Base-by-base conservation (phyloP, 2,797 vertebrate genomes). In the Poecile montanus region DNA sequence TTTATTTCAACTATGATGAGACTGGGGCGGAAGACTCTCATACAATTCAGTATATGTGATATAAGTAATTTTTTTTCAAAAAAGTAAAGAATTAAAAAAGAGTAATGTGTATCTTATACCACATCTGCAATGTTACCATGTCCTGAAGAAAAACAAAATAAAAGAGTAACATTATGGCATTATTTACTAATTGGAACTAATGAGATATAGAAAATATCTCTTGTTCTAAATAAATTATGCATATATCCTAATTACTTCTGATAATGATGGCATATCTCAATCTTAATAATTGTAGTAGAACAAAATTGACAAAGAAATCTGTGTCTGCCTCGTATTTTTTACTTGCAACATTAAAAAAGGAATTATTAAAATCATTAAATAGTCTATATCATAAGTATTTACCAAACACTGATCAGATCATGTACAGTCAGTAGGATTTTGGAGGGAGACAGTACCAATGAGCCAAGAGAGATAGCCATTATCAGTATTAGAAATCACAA, bases 321-420 rank as follows among this genome's bases (percentile, higher is more conserved):
- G 0, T 1, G 0, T 56, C 32, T 9, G 4, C 21, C 40, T 70
- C 2, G 6, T 48, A 30, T 27, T 4, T 87, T 79, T 20, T 40
- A 62, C 21, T 62, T 50, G 3, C 8, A 67, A 48, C 5, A 13
- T 15, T 61, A 21, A 17, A 42, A 68, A 74, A 56, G 9, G 12
- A 79, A 47, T 67, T 74, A 68, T 22, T 45, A 34, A 42, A 66
- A 40, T 50, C 17, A 47, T 22, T 11, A 62, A 58, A 42, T 10
- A 17, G 5, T 34, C 3, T 23, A 16, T 7, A 9, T 88, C 29
- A 9, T 34, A 70, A 51, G 9, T 16, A 61, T 84, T 82, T 48
- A 53, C 16, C 5, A 53, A 61, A 36, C 11, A 50, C 5, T 63
- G 32, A 47, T 66, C 13, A 47, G 36, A 27, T 5, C 20, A 47